phyloP scores from a whole-genome alignment of 1,140 invertebrate species.

The Pachypeltis micranthus region DNA sequence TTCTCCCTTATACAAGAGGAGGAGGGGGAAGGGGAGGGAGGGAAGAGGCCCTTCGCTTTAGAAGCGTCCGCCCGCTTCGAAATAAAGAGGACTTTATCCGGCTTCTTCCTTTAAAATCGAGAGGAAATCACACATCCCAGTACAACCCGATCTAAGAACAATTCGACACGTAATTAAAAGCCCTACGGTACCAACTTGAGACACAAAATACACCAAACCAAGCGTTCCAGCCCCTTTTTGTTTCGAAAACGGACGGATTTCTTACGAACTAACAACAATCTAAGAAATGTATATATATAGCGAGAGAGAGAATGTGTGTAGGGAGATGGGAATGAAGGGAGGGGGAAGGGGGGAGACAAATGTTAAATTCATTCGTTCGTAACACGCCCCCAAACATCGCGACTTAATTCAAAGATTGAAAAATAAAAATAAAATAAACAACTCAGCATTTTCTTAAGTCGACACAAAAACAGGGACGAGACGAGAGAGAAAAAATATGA shows the following conservation, averaged over 20 bases:
- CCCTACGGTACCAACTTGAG: neutral
- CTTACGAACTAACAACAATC: neutral
- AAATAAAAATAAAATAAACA: neutral
- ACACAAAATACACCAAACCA: neutral
- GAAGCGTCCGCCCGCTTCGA: too few relatives aligned
- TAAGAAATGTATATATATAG: neutral
- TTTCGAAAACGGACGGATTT: neutral
- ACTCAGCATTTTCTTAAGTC: neutral
- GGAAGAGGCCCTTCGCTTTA: too few relatives aligned
- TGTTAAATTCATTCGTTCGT: too few relatives aligned
- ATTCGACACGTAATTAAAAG: neutral
- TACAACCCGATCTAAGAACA: neutral
- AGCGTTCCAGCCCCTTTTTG: neutral
- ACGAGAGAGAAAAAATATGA: neutral
- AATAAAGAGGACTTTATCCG: neutral
- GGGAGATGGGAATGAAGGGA: too few relatives aligned
- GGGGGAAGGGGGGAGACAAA: too few relatives aligned
- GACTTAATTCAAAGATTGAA: neutral
- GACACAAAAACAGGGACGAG: neutral
- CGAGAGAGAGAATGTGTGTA: too few relatives aligned
- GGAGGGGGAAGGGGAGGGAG: too few relatives aligned
- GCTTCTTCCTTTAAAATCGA: neutral
- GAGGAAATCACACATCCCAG: neutral
- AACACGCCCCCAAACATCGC: too few relatives aligned
- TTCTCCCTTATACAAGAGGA: neutral